Base-by-base conservation (phyloP, 2,113 vertebrate genomes). In the Rhinichthys klamathensis region DNA sequence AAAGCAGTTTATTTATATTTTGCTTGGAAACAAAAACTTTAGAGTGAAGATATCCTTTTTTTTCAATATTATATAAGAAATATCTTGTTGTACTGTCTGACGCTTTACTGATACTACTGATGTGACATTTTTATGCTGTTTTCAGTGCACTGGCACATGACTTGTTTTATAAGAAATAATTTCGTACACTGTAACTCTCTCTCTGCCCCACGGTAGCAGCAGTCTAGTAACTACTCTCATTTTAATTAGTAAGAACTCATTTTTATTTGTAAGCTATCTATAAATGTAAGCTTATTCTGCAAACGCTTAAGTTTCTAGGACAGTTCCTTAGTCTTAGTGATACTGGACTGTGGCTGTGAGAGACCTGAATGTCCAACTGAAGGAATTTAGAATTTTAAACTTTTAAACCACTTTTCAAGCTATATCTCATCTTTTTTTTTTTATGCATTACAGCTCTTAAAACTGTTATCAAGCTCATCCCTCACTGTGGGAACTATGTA, bases 1-100 rank as follows among this genome's bases (percentile, higher is more conserved):
- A 46, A 75, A 69, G 44, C 63, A 61, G 56, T 61, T n/a, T 16
- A 82, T 69, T 32, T 38, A 46, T 82, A 54, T 51, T 12, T 74
- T 61, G n/a, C 73, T 13, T 38, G 54, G 32, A 38, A 65, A 35
- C 16, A 69, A 79, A 56, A 54, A n/a, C 9, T 56, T 70, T 85
- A 30, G 3, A 67, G 35, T 35, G 30, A 69, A 41, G 25, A 13
- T 80, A 80, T 46, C 35, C 2, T 30, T 32, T 3, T 4, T 30
- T n/a, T 44, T 60, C 51, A 51, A 18, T 51, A 51, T 51, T 16
- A 51, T 6, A 51, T 23, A 38, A 46, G 1, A 10, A 23, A 38
- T 41, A 3, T 67, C 51, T n/a, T 58, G 15, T 18, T 1, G 27
- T 21, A 67, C 7, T 9, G 27, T 30, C 30, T 67, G 63, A 65